These are phyloP conservation scores for Grus americana DNA, from an alignment of 2,113 vertebrate species.

Conservation along the genomic window DNA sequence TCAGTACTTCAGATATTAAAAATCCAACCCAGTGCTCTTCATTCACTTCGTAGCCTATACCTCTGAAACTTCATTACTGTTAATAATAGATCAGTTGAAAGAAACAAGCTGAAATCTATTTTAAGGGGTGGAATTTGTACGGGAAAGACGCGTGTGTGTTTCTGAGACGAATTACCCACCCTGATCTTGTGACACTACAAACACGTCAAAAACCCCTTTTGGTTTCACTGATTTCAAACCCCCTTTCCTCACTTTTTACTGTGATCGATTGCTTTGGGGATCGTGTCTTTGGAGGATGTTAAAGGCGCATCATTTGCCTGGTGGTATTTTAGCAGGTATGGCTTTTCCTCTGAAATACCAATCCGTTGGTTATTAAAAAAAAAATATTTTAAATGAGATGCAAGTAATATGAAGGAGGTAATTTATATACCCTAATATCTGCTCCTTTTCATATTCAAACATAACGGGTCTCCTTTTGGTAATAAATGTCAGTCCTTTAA, in stretches of 20 bases:
- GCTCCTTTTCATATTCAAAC: slow-evolving; percentile 41
- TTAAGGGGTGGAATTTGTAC: slow-evolving; percentile 50
- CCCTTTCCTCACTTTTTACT: neutral
- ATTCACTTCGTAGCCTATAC: neutral
- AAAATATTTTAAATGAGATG: neutral
- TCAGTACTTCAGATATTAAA: neutral
- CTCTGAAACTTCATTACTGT: slow-evolving; percentile 58
- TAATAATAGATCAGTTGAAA: slow-evolving; percentile 63
- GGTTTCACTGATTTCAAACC: neutral
- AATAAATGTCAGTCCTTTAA: slow-evolving; percentile 52
- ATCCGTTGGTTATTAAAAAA: neutral
- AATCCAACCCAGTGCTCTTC: neutral
- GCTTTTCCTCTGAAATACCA: neutral
- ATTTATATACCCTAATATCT: slow-evolving; percentile 47
- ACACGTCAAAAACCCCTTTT: slow-evolving; percentile 49
- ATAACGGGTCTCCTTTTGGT: slow-evolving; percentile 57
- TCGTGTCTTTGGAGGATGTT: neutral
- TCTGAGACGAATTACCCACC: neutral
- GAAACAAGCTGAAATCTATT: slow-evolving; percentile 9
- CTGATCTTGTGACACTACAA: slow-evolving; percentile 28
- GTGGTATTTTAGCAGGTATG: neutral
- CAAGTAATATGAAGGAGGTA: neutral
- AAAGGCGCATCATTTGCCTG: neutral
- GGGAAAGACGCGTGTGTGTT: neutral
- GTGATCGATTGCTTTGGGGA: slow-evolving; percentile 6